Base-by-base conservation (phyloP, 2,113 vertebrate genomes). In the Erythrocercus mccallii region DNA sequence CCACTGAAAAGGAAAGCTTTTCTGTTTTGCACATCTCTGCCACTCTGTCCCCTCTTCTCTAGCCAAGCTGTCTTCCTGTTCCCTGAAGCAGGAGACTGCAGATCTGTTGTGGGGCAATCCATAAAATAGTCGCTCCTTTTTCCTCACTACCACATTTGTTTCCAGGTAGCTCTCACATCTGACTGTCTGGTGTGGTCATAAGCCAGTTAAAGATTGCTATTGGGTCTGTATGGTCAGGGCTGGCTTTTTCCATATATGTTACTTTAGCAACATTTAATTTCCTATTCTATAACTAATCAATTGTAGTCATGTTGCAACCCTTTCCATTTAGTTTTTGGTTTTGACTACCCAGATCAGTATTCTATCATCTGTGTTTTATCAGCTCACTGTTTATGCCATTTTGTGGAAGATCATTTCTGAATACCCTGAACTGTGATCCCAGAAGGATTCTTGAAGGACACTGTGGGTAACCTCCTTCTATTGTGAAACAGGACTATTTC, bases 371-470 rank as follows among this genome's bases (percentile, higher is more conserved):
- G 53, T 56, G 27, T 91, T 92, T 83, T 91, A 60, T 64, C 80
- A 56, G 71, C 45, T 80, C 56, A 12, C 42, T 85, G 25, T 66
- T 90, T 45, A 64, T 51, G 37, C 22, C 65, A 73, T 81, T 83
- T 92, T 83, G 40, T 86, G 62, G 27, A 92, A 20, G 33, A 91
- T 51, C 44, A 38, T 83, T 92, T 88, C 83, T 83, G 80, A 76
- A 76, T 62, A 68, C 62, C 47, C 22, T 86, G 42, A 86, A 74
- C n/a, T 3, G 9, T 11, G 30, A 76, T 91, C 58, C 44, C 76
- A 86, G 51, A 76, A 82, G 68, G 53, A 65, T 83, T 94, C 87
- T 91, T 2, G 0, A 51, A 92, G 76, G 44, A 76, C 58, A 16
- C 57, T 83, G 76, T 1, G 37, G 86, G 54, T 51, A 83, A 64